Percentiles rank a stretch among this genome's conserved stretches.
phyloP scores from a whole-genome alignment of 2,888 invertebrate species.

The Nemotelus pantherinus region DNA sequence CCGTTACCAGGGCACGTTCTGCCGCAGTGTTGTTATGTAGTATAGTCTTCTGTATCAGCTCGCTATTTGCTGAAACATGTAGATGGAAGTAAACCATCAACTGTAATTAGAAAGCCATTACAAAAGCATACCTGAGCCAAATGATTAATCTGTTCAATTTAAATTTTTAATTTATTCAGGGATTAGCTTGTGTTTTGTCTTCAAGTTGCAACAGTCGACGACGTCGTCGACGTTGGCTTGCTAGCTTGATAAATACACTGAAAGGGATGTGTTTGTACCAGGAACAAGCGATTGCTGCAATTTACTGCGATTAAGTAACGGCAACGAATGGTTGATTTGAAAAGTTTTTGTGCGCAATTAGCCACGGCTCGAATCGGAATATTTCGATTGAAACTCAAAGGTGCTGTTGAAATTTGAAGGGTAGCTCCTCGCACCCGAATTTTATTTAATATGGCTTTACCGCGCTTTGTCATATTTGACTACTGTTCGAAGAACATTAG shows the following conservation, averaged over 20 bases:
- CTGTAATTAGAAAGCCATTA: constrained; percentile 50
- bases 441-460: no score
- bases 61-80: neutral
- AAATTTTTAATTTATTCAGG: constrained; percentile 49
- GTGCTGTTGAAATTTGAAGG: no score
- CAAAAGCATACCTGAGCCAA: constrained; percentile 47
- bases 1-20: no score
- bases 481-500: no score
- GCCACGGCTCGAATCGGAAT: neutral
- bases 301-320: constrained; percentile 23
- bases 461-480: no score
- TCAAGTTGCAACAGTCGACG: constrained; percentile 9
- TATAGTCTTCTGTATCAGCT: no score
- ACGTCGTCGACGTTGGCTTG: neutral
- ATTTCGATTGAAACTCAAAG: no score
- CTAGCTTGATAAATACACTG: neutral
- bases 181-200: constrained; percentile 46
- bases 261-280: neutral
- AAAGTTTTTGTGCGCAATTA: constrained; percentile 25
- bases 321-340: constrained; percentile 3
- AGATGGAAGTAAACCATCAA: constrained; percentile 42
- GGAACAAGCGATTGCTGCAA: constrained; percentile 25
- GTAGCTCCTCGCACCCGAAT: no score
- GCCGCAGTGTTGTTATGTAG: no score
- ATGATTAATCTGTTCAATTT: constrained; percentile 49